Evolutionary conservation across 2,888 invertebrate genomes (phyloP).

Genomic region (Pyralis farinalis): DNA sequence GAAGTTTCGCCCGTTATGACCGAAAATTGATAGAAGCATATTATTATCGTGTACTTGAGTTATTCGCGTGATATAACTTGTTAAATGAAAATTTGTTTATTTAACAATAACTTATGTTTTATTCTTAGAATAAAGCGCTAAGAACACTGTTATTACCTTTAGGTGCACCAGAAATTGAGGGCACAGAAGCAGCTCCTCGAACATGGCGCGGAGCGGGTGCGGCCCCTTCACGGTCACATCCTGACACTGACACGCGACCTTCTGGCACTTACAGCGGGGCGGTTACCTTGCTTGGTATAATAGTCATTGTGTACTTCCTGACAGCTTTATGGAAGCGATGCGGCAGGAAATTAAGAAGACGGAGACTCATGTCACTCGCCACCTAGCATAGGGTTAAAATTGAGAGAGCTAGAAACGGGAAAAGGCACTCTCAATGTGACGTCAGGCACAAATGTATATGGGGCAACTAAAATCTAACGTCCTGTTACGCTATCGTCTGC

Average conservation of each 20-base stretch:
- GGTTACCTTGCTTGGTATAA: conserved; percentile 38
- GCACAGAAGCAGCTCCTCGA: conserved; percentile 71
- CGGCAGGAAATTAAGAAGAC: conserved; percentile 53
- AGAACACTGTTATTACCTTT: neutral
- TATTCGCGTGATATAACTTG: too few species aligned
- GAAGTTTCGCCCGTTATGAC: too few species aligned
- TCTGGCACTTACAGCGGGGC: conserved; percentile 37
- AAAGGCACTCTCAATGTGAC: neutral
- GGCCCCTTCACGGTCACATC: conserved; percentile 39
- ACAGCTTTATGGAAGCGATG: conserved; percentile 52
- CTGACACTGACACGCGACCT: conserved; percentile 29
- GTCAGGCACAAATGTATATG: conserved; percentile 2
- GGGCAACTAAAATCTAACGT: neutral
- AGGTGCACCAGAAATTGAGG: conserved; percentile 71
- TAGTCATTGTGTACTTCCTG: conserved; percentile 40
- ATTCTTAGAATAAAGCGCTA: too few species aligned
- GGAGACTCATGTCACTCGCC: conserved; percentile 56
- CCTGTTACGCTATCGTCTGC: neutral
- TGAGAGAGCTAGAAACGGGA: conserved; percentile 13
- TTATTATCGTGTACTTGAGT: too few species aligned
- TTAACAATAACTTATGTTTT: too few species aligned
- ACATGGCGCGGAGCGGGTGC: conserved; percentile 79
- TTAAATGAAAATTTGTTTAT: too few species aligned
- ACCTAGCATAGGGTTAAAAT: conserved; percentile 44
- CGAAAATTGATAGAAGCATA: too few species aligned